These are phyloP conservation scores for Campoletis raptor DNA, from an alignment of 2,888 invertebrate genomes.

Conservation along the genomic window DNA sequence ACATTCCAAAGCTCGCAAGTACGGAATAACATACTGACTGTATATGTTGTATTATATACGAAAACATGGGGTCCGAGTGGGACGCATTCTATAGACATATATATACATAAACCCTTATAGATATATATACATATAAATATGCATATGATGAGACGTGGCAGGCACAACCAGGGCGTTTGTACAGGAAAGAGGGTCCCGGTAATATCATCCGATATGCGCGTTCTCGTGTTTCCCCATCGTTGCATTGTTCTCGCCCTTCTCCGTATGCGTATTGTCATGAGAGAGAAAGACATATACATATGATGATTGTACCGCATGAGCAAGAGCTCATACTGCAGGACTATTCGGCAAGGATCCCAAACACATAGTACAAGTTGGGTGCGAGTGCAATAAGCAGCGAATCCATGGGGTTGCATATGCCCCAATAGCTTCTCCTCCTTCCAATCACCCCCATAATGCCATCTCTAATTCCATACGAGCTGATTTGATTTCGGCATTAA, in stretches of 20 bases:
- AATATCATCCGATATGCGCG: constrained; percentile 82
- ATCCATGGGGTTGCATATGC: constrained; percentile 80
- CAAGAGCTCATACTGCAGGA: constrained; percentile 41
- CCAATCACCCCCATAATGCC: constrained; percentile 80
- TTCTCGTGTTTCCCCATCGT: constrained; percentile 82
- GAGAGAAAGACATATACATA: constrained; percentile 20
- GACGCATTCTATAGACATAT: constrained; percentile 18
- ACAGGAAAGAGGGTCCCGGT: constrained; percentile 77
- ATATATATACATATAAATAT: constrained; percentile 15
- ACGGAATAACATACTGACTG: constrained; percentile 64
- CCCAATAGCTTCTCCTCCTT: constrained; percentile 78
- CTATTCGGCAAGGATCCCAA: constrained; percentile 47
- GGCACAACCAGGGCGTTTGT: constrained; percentile 66
- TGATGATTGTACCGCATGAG: constrained; percentile 32
- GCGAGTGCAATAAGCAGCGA: constrained; percentile 61
- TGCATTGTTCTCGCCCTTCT: constrained; percentile 83
- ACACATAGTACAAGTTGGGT: constrained; percentile 35
- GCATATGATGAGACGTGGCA: constrained; percentile 20
- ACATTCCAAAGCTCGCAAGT: constrained; percentile 69
- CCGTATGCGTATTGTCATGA: constrained; percentile 77
- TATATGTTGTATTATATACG: constrained; percentile 49
- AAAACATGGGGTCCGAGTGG: constrained; percentile 46
- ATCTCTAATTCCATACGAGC: constrained; percentile 84
- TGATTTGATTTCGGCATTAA: constrained; percentile 85
- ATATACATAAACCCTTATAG: constrained; percentile 17